These are phyloP conservation scores for Esperia sulphurella DNA, from an alignment of 2,888 invertebrate species.

Conservation along the genomic window DNA sequence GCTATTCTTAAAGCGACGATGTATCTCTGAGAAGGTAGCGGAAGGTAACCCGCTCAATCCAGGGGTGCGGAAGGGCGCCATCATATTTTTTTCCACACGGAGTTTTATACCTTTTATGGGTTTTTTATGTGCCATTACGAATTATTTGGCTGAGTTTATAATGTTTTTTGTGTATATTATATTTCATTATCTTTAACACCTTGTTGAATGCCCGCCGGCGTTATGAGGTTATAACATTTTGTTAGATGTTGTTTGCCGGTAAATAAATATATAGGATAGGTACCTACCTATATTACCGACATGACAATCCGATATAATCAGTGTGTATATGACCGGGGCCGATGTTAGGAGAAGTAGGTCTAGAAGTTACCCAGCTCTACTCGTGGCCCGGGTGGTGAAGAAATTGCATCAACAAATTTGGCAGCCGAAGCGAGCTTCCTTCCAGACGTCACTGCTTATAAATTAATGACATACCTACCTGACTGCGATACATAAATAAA, in stretches of 20 bases:
- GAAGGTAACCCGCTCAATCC: slow-evolving; percentile 27
- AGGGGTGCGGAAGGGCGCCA: slow-evolving; percentile 61
- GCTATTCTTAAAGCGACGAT: slow-evolving; percentile 70
- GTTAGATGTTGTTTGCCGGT: slow-evolving; percentile 5
- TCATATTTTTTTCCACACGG: slow-evolving; percentile 49
- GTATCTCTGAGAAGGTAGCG: slow-evolving; percentile 53
- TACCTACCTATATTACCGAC: no score
- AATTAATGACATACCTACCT: no score
- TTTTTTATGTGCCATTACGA: slow-evolving; percentile 65
- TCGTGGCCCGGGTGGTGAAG: no score
- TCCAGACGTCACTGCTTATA: no score
- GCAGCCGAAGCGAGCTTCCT: no score
- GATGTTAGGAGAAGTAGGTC: no score
- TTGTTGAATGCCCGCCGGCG: slow-evolving; percentile 40
- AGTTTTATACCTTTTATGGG: slow-evolving; percentile 51
- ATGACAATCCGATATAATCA: no score
- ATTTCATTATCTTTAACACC: slow-evolving; percentile 72
- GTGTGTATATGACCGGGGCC: no score
- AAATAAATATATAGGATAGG: no score
- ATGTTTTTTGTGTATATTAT: slow-evolving; percentile 55
- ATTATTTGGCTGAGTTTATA: slow-evolving; percentile 62
- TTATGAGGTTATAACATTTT: slow-evolving; percentile 10
- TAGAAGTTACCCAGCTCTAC: no score
- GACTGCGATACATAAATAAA: no score
- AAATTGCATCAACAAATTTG: no score